Conservation (phyloP, 2,797 vertebrate species). For the Borostomias antarcticus region DNA sequence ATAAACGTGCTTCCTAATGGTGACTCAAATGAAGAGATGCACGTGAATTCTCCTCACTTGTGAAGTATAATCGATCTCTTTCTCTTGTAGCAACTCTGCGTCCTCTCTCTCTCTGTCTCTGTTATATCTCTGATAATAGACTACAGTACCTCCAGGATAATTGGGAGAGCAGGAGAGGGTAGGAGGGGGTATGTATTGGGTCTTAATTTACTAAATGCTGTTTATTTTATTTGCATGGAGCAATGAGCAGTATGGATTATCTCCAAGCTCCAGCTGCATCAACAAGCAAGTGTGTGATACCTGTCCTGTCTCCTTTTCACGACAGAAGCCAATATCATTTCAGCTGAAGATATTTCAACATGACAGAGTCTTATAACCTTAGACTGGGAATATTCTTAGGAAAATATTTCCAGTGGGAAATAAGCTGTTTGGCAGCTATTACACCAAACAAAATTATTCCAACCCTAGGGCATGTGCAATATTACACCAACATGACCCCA, state of each 20-base stretch:
- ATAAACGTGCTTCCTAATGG: conserved; percentile 49
- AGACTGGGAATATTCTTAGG: conserved; percentile 69
- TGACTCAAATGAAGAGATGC: conserved; percentile 40
- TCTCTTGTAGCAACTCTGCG: neutral
- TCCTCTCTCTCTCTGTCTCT: neutral
- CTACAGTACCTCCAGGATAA: neutral
- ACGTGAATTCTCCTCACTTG: conserved; percentile 39
- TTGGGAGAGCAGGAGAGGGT: neutral
- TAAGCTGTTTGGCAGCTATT: conserved; percentile 79
- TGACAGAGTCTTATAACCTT: conserved; percentile 63
- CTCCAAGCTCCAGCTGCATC: neutral
- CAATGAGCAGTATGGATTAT: neutral
- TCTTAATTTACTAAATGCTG: neutral
- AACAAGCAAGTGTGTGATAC: conserved; percentile 2
- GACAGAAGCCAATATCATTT: conserved; percentile 45
- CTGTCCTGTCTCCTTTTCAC: neutral
- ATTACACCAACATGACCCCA: conserved; percentile 74
- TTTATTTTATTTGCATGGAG: neutral
- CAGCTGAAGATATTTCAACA: conserved; percentile 34
- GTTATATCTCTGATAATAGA: neutral
- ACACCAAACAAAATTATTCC: conserved; percentile 79
- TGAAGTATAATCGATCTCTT: conserved; percentile 25
- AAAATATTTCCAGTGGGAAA: conserved; percentile 74
- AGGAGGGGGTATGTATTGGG: neutral
- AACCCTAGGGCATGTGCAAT: conserved; percentile 75